Evolutionary conservation across 2,797 vertebrate species (phyloP).

Genomic region (Macrochelys suwanniensis): DNA sequence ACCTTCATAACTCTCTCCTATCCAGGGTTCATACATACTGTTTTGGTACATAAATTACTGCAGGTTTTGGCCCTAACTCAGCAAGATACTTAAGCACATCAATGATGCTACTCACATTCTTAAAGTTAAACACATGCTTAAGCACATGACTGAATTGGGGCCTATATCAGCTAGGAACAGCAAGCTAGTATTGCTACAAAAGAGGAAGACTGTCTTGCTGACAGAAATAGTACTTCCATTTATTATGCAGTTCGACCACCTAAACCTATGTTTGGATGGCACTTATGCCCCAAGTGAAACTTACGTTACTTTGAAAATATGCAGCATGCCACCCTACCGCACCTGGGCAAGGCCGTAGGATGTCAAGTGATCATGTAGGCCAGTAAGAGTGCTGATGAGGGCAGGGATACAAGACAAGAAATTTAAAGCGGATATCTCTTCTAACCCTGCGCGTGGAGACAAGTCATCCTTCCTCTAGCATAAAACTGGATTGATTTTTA

Average conservation of each 20-base stretch:
- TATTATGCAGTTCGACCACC: background rate
- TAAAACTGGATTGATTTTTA: background rate
- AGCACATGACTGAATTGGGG: background rate
- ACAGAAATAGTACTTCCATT: background rate
- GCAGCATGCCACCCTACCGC: accelerated
- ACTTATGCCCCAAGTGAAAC: background rate
- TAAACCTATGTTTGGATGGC: background rate
- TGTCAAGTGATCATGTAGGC: background rate
- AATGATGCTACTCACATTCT: background rate
- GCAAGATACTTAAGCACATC: background rate
- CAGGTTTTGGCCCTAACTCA: background rate
- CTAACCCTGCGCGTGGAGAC: background rate
- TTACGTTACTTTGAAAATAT: background rate
- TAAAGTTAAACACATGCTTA: background rate
- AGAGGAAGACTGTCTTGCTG: background rate
- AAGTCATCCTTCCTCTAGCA: background rate
- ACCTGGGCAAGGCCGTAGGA: background rate
- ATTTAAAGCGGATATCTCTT: background rate
- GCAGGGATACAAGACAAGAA: background rate
- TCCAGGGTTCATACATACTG: background rate
- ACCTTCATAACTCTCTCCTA: background rate
- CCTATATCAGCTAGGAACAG: background rate
- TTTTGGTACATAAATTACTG: background rate
- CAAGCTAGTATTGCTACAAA: background rate
- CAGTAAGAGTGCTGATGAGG: background rate